Percentiles rank a stretch among this genome's conserved stretches.
Conservation (phyloP, 1,140 invertebrate genomes). For the Drosophila mauritiana region DNA sequence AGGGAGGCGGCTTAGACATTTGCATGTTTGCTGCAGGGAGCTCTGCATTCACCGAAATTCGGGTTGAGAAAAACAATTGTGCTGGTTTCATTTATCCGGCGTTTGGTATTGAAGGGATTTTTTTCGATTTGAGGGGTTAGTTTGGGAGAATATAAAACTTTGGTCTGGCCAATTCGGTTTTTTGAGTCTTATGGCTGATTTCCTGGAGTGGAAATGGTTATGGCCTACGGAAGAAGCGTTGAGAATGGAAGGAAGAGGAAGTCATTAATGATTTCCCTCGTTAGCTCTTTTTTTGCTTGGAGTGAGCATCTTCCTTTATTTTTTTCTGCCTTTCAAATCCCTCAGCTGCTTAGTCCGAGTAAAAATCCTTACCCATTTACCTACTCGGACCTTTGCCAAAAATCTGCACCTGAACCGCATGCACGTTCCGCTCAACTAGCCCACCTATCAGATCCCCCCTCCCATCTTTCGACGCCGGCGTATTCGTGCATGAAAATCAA, state of each 20-base stretch:
- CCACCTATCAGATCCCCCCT: neutral
- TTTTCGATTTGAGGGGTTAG: neutral
- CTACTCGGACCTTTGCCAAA: constrained; percentile 42
- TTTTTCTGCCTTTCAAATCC: constrained; percentile 4
- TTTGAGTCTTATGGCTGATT: constrained; percentile 27
- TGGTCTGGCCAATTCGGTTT: constrained; percentile 24
- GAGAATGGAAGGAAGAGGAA: constrained; percentile 12
- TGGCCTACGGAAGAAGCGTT: constrained; percentile 17
- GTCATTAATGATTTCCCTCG: constrained; percentile 40
- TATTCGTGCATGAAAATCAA: constrained; percentile 79
- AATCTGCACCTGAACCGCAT: constrained; percentile 59
- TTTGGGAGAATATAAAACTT: constrained; percentile 27
- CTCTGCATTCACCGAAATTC: constrained; percentile 26
- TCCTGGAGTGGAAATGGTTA: constrained; percentile 18
- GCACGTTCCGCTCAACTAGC: constrained; percentile 50
- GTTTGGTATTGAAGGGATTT: constrained; percentile 12
- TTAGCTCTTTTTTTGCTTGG: constrained; percentile 11
- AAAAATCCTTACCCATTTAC: constrained; percentile 20
- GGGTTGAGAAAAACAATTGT: constrained; percentile 35
- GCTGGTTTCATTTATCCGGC: constrained; percentile 16
- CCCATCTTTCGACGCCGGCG: neutral
- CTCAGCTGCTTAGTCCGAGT: constrained; percentile 1
- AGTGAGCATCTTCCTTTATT: neutral
- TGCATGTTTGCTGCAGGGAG: constrained; percentile 48
- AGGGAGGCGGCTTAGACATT: constrained; percentile 25